These are phyloP conservation scores for Polia nebulosa DNA, from an alignment of 2,888 invertebrate genomes.

Conservation along the genomic window DNA sequence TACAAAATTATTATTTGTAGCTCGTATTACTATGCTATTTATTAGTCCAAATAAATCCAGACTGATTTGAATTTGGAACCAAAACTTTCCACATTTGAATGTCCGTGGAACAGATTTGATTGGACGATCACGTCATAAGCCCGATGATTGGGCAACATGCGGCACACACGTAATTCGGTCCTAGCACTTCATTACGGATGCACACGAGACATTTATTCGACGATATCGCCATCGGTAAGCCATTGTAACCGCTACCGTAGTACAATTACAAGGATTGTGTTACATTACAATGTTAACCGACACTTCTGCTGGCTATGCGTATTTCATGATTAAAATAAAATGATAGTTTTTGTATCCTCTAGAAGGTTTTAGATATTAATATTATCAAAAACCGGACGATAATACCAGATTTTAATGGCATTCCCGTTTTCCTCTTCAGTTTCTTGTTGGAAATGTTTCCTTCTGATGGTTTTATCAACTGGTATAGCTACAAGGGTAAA, in stretches of 20 bases:
- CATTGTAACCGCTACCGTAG: conserved; percentile 36
- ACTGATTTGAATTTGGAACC: conserved; percentile 6
- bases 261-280: conserved; percentile 44
- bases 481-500: background rate
- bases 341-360: background rate
- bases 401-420: background rate
- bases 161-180: conserved; percentile 50
- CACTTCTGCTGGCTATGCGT: conserved; percentile 14
- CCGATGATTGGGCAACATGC: conserved; percentile 46
- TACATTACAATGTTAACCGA: conserved; percentile 42
- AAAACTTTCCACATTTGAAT: conserved; percentile 17
- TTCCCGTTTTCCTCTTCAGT: background rate
- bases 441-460: background rate
- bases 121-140: conserved; percentile 45
- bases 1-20: background rate
- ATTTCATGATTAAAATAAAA: background rate
- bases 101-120: conserved; percentile 19
- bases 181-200: conserved; percentile 54
- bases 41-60: background rate
- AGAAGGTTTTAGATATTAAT: background rate
- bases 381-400: background rate
- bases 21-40: background rate
- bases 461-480: background rate
- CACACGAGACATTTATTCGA: conserved; percentile 56
- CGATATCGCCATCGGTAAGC: conserved; percentile 39